These are phyloP conservation scores for Protobothrops flavoviridis DNA, from an alignment of 2,113 vertebrate genomes.

Conservation along the genomic window DNA sequence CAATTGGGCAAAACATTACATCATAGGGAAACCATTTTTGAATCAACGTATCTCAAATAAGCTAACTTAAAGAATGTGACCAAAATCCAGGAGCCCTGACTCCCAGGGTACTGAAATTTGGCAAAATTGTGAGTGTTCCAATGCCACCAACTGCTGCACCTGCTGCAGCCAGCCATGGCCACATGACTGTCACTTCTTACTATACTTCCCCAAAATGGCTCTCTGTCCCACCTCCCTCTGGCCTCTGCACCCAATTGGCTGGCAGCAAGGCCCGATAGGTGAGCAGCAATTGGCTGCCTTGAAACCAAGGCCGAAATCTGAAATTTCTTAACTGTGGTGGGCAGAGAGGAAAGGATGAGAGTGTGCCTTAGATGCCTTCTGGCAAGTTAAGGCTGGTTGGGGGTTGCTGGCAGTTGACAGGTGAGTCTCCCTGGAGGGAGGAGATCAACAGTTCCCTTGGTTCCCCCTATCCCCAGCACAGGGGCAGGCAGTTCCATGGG, in stretches of 20 bases:
- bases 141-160: not conserved
- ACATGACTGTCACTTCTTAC: not conserved
- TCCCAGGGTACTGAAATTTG: not conserved
- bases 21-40: not conserved
- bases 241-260: not conserved
- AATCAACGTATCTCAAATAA: not conserved
- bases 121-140: not conserved
- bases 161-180: not conserved
- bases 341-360: not conserved
- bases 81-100: not conserved
- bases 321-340: not conserved
- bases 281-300: not conserved
- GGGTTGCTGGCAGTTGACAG: not conserved
- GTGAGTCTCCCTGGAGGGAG: not conserved
- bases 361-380: not conserved
- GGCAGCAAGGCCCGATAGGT: not conserved
- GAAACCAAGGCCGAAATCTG: not conserved
- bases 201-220: not conserved
- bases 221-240: not conserved
- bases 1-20: not conserved
- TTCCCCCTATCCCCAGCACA: not conserved
- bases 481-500: not conserved
- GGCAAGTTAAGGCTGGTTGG: not conserved
- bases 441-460: not conserved
- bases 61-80: not conserved